Conservation (phyloP, 2,888 invertebrate species). For the Tipula unca region DNA sequence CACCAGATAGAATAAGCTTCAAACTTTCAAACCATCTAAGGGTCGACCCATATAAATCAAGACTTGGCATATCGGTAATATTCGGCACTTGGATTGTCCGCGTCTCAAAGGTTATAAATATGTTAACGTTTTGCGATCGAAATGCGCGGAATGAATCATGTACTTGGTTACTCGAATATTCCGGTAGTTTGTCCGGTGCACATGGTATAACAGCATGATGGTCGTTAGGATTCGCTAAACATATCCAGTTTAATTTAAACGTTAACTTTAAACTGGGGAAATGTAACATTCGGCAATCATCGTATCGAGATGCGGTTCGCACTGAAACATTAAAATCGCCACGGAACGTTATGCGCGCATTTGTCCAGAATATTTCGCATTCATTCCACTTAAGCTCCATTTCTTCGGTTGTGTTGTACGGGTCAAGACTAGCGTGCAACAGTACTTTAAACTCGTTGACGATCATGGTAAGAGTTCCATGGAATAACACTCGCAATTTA, state of each 20-base stretch:
- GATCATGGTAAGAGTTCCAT: constrained; percentile 84
- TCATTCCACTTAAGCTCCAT: constrained; percentile 97
- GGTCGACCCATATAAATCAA: constrained; percentile 86
- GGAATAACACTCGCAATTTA: constrained; percentile 83
- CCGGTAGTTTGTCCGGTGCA: constrained; percentile 91
- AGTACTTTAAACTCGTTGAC: constrained; percentile 82
- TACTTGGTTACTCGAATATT: constrained; percentile 91
- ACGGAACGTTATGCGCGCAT: constrained; percentile 82
- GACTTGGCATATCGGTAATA: constrained; percentile 57
- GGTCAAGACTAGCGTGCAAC: constrained; percentile 92
- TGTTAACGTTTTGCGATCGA: constrained; percentile 75
- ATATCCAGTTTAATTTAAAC: constrained; percentile 82
- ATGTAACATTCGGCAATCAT: constrained; percentile 89
- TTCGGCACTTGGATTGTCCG: constrained; percentile 49
- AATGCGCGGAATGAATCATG: constrained; percentile 96
- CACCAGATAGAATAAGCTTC: constrained; percentile 82
- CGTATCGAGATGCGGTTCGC: constrained; percentile 96
- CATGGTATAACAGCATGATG: constrained; percentile 93
- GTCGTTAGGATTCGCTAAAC: constrained; percentile 88
- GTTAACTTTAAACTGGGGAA: constrained; percentile 80
- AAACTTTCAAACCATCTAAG: constrained; percentile 92
- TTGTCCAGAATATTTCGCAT: constrained; percentile 92
- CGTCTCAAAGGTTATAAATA: constrained; percentile 71
- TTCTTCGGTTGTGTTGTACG: constrained; percentile 97
- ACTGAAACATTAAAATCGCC: constrained; percentile 89